These are phyloP conservation scores for Agonum fuliginosum DNA, from an alignment of 2,888 invertebrate species.

Conservation along the genomic window DNA sequence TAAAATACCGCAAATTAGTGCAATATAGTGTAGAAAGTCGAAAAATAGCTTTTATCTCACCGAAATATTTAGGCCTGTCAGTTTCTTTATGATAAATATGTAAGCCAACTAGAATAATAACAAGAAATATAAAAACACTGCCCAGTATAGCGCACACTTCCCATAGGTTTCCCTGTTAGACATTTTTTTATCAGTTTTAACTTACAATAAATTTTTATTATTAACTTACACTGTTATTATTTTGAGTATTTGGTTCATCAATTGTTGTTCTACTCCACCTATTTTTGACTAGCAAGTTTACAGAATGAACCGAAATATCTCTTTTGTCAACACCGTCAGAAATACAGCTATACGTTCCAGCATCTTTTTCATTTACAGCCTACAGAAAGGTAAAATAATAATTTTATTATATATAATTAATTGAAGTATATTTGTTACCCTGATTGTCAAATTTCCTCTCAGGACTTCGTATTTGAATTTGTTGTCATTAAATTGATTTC, in stretches of 20 bases:
- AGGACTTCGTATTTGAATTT: constrained; percentile 83
- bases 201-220: constrained; percentile 5
- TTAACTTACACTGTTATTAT: constrained; percentile 15
- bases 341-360: constrained; percentile 79
- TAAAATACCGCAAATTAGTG: no score
- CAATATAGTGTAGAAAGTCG: no score
- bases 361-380: constrained; percentile 78
- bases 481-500: constrained; percentile 76
- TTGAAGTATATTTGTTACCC: constrained; percentile 73
- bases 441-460: constrained; percentile 79
- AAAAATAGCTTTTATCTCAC: constrained; percentile 31
- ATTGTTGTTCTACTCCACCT: constrained; percentile 54
- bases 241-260: background rate
- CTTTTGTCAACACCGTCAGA: constrained; percentile 75
- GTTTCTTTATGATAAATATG: constrained; percentile 46
- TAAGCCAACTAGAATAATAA: constrained; percentile 43
- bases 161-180: constrained; percentile 49
- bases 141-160: constrained; percentile 43
- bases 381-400: constrained; percentile 66
- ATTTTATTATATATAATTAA: constrained; percentile 5
- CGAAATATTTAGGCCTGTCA: constrained; percentile 51
- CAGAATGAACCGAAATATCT: constrained; percentile 75
- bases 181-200: constrained; percentile 8
- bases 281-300: constrained; percentile 78
- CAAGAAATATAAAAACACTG: constrained; percentile 31